phyloP scores from a whole-genome alignment of 2,888 invertebrate species.

The Mythimna albipuncta region DNA sequence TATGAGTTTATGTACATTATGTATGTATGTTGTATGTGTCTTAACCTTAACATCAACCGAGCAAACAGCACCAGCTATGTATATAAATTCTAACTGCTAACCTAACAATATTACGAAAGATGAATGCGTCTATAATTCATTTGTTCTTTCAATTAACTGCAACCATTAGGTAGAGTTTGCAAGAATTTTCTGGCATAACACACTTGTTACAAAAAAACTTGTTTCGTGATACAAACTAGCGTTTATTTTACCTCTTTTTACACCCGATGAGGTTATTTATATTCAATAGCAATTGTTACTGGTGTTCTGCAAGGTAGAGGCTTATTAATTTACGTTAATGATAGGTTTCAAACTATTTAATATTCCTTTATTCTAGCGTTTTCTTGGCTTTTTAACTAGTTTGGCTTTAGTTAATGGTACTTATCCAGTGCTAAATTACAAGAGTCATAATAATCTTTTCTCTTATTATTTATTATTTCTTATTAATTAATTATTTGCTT shows the following conservation, averaged over 20 bases:
- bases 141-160: slow-evolving; percentile 51
- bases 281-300: slow-evolving; percentile 47
- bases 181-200: slow-evolving; percentile 48
- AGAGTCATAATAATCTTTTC: not conserved
- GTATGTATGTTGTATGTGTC: too few relatives aligned
- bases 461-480: not conserved
- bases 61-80: not conserved
- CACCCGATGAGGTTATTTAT: slow-evolving; percentile 35
- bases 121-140: slow-evolving; percentile 40
- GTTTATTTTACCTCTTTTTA: slow-evolving; percentile 48
- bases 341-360: slow-evolving; percentile 27
- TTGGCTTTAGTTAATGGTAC: slow-evolving; percentile 7
- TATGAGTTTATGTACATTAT: too few relatives aligned
- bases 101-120: slow-evolving; percentile 21
- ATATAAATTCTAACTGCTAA: slow-evolving; percentile 27
- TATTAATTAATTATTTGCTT: too few relatives aligned
- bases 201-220: slow-evolving; percentile 41
- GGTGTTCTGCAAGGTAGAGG: slow-evolving; percentile 8
- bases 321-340: slow-evolving; percentile 28
- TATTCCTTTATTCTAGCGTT: slow-evolving; percentile 8
- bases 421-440: slow-evolving; percentile 5
- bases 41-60: too few relatives aligned
- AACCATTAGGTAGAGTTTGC: slow-evolving; percentile 41
- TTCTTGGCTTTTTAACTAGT: slow-evolving; percentile 6
- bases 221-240: slow-evolving; percentile 43